Evolutionary conservation across 2,888 invertebrate species (phyloP), one percentile per base, ranked within the genome.

Genomic region (Hoplodrina ambigua): DNA sequence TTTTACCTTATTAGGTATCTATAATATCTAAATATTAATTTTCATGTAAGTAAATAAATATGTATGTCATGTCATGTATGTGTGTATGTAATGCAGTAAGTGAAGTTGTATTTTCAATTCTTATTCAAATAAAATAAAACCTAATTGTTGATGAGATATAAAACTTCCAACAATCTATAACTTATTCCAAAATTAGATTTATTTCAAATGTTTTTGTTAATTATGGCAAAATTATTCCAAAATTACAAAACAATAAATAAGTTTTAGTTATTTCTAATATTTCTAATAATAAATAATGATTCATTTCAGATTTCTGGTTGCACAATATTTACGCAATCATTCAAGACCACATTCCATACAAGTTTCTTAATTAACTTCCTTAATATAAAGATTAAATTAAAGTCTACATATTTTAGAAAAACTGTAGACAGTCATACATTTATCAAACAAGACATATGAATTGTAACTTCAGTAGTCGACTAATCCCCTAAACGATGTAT

Each of bases 401-500:
- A 69, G 6, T 63, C 56, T 62, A 58, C 50, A 10, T 52, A 68
- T 78, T 67, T 69, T 63, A 70, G 10, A 72, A 67, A 68, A 57
- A 30, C 49, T 68, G 50, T 58, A 61, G 50, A 69, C 53, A 59
- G 56, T 61, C 44, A 68, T 20, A 19, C 66, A 73, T 85, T 56
- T 64, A 73, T 84, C 62, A 76, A 63, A 66, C 55, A 57, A 75
- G 59, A 70, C 64, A 63, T 63, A 74, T 72, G 62, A 61, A 73
- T 79, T 56, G 78, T 76, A 72, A 75, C 58, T 52, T 68, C 76
- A 53, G 75, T 72, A 78, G 72, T 80, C 65, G 46, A 62, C 59
- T 85, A 85, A 85, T 85, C 82, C 78, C 49, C 75, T 49, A 70
- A 75, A 77, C 80, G 81, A 71, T 77, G 57, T 73, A 63, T 68